Conservation (phyloP, 1,140 invertebrate species). For the Aricia agestis region DNA sequence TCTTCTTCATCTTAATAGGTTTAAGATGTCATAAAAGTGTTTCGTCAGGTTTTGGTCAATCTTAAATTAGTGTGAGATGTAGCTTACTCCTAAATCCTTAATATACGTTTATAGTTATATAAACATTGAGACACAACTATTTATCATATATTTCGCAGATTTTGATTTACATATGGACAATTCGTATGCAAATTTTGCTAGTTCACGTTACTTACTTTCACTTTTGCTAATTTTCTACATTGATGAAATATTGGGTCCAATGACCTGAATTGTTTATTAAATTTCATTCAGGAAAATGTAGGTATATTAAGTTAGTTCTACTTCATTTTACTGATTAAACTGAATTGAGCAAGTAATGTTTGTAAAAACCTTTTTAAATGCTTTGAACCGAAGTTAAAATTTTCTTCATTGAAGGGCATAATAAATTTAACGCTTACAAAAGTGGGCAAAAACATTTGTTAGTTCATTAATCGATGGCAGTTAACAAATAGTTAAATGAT, state of each 20-base stretch:
- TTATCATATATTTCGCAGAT: conserved; percentile 2
- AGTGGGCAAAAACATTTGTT: background rate
- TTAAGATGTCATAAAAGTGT: no score
- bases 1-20: no score
- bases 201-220: conserved; percentile 1
- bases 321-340: no score
- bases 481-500: background rate
- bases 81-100: background rate
- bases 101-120: background rate
- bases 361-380: background rate
- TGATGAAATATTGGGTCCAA: background rate
- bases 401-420: background rate
- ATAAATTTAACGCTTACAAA: background rate
- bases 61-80: no score
- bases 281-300: background rate
- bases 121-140: background rate
- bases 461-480: background rate
- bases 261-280: background rate
- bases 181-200: conserved; percentile 9
- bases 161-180: conserved; percentile 6
- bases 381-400: background rate
- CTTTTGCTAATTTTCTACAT: background rate
- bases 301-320: no score
- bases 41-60: no score
- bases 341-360: background rate